Evolutionary conservation across 2,797 vertebrate species (phyloP), one percentile per base, ranked within the genome.

Genomic region (Morelia viridis): DNA sequence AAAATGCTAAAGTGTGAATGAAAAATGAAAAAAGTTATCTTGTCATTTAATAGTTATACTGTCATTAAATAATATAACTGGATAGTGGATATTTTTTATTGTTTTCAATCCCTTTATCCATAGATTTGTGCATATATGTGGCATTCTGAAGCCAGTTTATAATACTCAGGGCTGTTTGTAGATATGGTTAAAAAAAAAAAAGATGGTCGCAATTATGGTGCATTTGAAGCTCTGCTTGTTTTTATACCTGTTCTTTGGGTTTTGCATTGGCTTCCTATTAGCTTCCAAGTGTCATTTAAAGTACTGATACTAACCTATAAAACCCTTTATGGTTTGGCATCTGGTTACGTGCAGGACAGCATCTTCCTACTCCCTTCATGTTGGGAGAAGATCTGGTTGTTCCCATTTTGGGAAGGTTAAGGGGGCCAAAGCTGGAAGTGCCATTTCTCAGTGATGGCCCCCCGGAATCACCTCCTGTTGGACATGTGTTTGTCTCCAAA

Each of bases 61-160:
- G 50, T 53, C 15, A 22, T 76, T 76, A 76, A 76, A 76, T 76
- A 76, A 76, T 41, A 76, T 41, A 41, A 76, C 15, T 76, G 7
- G 9, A 71, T 56, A 15, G 50, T 53, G 46, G 89, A 56, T 26
- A 83, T 61, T 28, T 4, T 87, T 76, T 60, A 87, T n/a, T 26
- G 6, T 56, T 35, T 53, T 26, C 68, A 88, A 62, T 19, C 28
- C 28, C 7, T 68, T 89, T 64, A 68, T 87, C 15, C 58, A 50
- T n/a, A 17, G 26, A 58, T 24, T 61, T 57, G 28, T 50, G 26
- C 15, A 26, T 61, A 35, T 62, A 50, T 5, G 4, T 15, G 24
- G 35, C 50, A 57, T 60, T 68, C 12, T 62, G 41, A 60, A 50
- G 28, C 35, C n/a, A 57, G 28, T 88, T 95, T 89, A 28, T 94